phyloP scores from a whole-genome alignment of 2,797 vertebrate species.

The Anabas testudineus region DNA sequence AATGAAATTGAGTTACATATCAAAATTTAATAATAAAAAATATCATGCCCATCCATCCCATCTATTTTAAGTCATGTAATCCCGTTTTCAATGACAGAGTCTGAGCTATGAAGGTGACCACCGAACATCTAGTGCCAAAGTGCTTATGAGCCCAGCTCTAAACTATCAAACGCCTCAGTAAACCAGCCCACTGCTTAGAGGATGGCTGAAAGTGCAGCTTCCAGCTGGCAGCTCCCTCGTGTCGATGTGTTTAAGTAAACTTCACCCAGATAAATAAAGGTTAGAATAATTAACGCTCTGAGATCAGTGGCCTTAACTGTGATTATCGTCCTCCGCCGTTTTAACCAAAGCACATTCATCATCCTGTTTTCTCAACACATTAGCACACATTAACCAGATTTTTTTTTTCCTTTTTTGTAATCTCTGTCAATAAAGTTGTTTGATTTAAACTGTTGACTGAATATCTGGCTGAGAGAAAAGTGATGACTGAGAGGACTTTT shows the following conservation, averaged over 20 bases:
- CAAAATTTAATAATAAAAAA: neutral
- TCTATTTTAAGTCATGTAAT: neutral
- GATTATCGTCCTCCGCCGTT: slow-evolving; percentile 50
- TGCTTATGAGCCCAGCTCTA: slow-evolving; percentile 21
- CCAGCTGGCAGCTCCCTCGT: slow-evolving; percentile 38
- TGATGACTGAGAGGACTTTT: slow-evolving; percentile 20
- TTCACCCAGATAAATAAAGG: slow-evolving; percentile 60
- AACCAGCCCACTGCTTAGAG: slow-evolving; percentile 30
- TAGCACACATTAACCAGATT: slow-evolving; percentile 30
- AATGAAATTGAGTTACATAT: neutral
- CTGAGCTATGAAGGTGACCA: slow-evolving; percentile 5
- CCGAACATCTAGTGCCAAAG: slow-evolving; percentile 16
- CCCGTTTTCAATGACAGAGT: neutral
- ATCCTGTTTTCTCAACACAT: slow-evolving; percentile 45
- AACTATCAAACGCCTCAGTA: slow-evolving; percentile 19
- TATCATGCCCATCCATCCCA: neutral
- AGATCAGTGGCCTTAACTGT: slow-evolving; percentile 53
- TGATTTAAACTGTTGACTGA: slow-evolving; percentile 34
- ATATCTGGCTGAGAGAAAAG: neutral
- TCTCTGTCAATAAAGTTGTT: slow-evolving; percentile 49
- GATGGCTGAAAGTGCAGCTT: slow-evolving; percentile 34
- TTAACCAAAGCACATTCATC: slow-evolving; percentile 44
- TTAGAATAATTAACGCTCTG: slow-evolving; percentile 50
- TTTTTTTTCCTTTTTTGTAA: slow-evolving; percentile 12
- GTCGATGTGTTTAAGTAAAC: slow-evolving; percentile 43